Percentiles rank a stretch among this genome's conserved stretches.
These are phyloP conservation scores for Limosa lapponica DNA, from an alignment of 2,797 vertebrate genomes.

Conservation along the genomic window DNA sequence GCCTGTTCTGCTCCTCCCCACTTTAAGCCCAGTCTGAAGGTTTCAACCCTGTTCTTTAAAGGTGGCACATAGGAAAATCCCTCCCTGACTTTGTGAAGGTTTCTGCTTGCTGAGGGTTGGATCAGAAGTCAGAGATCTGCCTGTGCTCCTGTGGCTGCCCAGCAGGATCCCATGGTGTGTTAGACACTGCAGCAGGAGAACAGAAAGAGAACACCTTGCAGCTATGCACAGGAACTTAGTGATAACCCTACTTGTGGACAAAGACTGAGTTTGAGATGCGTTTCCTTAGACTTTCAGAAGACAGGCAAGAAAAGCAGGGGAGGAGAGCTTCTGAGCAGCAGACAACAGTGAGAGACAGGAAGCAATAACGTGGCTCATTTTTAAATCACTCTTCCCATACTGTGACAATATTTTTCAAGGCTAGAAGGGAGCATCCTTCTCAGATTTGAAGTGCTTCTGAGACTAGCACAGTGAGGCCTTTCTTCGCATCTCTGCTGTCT, in stretches of 20 bases:
- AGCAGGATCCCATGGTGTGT: neutral
- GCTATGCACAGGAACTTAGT: neutral
- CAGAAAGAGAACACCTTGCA: neutral
- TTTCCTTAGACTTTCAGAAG: neutral
- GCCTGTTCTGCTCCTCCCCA: neutral
- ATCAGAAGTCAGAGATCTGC: neutral
- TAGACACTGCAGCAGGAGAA: neutral
- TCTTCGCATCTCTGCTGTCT: neutral
- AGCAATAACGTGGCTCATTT: neutral
- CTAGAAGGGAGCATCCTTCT: neutral
- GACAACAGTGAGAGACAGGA: neutral
- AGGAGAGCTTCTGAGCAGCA: neutral
- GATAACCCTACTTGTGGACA: neutral
- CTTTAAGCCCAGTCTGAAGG: neutral
- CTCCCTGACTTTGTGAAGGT: neutral
- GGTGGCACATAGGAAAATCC: neutral
- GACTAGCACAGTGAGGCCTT: neutral
- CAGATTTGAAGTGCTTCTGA: accelerated
- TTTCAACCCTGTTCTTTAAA: neutral
- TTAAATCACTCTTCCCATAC: neutral
- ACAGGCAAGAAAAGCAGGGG: neutral
- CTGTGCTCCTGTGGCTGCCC: accelerated
- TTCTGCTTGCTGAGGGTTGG: neutral
- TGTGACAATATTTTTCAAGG: neutral
- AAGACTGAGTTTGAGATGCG: neutral